phyloP scores from a whole-genome alignment of 2,797 vertebrate genomes.

The Enteromius fasciolatus region DNA sequence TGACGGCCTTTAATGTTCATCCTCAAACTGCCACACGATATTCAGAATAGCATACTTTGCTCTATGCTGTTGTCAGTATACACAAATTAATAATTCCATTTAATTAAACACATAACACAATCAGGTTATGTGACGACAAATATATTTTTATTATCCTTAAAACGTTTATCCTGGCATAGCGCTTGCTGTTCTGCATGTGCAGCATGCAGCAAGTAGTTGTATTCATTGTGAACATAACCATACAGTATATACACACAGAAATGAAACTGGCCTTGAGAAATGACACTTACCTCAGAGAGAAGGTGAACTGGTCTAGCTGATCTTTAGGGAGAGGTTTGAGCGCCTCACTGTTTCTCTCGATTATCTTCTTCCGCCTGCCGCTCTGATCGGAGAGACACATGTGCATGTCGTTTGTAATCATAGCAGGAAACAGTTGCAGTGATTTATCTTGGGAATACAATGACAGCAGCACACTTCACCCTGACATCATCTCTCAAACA shows the following conservation, averaged over 20 bases:
- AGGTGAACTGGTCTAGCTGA: slow-evolving; percentile 79
- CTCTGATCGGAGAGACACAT: slow-evolving; percentile 69
- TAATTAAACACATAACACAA: neutral
- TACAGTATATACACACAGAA: neutral
- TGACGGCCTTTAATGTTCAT: slow-evolving; percentile 6
- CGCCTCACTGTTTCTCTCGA: slow-evolving; percentile 63
- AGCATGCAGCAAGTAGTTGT: neutral
- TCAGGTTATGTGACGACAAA: slow-evolving; percentile 10
- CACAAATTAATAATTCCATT: neutral
- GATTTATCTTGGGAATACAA: slow-evolving; percentile 77
- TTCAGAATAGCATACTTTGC: neutral
- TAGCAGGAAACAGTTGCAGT: slow-evolving; percentile 73
- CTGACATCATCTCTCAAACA: slow-evolving; percentile 42
- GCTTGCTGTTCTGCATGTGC: neutral
- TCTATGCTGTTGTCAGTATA: neutral
- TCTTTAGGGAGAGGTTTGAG: slow-evolving; percentile 69
- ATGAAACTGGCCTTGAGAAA: slow-evolving; percentile 51
- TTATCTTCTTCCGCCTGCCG: slow-evolving; percentile 80
- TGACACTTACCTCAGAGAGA: slow-evolving; percentile 79
- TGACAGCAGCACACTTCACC: slow-evolving; percentile 66
- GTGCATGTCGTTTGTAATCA: slow-evolving; percentile 79
- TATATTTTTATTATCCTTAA: neutral
- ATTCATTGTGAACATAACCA: slow-evolving; percentile 17
- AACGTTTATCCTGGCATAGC: neutral
- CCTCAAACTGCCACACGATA: neutral